Evolutionary conservation across 2,888 invertebrate species (phyloP), one percentile per base, ranked within the genome.

Genomic region (Caenorhabditis sp.): DNA sequence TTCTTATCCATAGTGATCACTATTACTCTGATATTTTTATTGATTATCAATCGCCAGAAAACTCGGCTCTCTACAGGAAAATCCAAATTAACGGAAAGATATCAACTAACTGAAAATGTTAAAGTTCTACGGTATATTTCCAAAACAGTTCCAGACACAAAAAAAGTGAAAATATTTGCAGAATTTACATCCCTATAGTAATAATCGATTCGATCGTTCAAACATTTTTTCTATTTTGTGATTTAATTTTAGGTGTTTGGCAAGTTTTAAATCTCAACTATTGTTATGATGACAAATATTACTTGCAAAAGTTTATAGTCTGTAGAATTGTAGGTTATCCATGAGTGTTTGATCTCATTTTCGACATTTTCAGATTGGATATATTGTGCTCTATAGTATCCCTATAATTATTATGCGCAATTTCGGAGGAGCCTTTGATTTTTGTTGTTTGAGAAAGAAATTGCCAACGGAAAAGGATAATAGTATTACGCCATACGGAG

Each of bases 41-140:
- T 77, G 4, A 5, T 74, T n/a, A 64, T 61, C 10, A 77, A 77
- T 43, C 43, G 63, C 0, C 25, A 38, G 12, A 65, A 70, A 23
- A 69, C 73, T 1, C 62, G 63, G 14, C 21, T 27, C 4, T 63
- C 67, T 21, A 58, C 53, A 36, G 67, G 61, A 1, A 57, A 53
- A 31, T 64, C 72, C 0, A 64, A 58, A 4, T 17, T 72, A 0
- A 49, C 67, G 14, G 67, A 67, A 26, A 64, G 72, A 59, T 72
- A 72, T 50, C 72, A 72, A 50, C 59, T 72, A 38, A 68, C 61
- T 20, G 72, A 72, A 36, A 72, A 72, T 57, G 38, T 59, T 21
- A 36, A 38, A 43, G 25, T 25, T 14, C 36, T 59, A 20, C 2
- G 58, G 58, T 58, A 53, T 53, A n/a, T 23, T 53, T 23, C 23